These are phyloP conservation scores for Strigamia transsilvanica DNA, from an alignment of 2,888 invertebrate genomes.

Conservation along the genomic window DNA sequence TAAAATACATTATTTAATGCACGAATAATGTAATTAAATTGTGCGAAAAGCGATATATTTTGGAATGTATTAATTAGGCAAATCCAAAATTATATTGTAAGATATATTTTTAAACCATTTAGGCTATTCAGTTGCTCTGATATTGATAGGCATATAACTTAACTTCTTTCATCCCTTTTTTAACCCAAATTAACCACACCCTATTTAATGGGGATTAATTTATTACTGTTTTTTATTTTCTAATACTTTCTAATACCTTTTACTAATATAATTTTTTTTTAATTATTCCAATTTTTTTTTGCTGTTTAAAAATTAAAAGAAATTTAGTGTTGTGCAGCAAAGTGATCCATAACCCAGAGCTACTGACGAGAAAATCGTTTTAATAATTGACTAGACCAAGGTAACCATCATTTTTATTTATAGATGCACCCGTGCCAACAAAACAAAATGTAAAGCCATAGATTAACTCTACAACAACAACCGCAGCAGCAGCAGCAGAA, in stretches of 20 bases:
- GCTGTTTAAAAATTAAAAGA: too few species aligned
- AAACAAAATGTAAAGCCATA: neutral
- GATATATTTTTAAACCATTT: too few species aligned
- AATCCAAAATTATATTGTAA: too few species aligned
- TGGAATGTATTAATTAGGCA: too few species aligned
- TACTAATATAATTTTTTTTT: neutral
- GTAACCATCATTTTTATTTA: slow-evolving; percentile 3
- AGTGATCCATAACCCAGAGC: neutral
- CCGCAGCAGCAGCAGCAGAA: neutral
- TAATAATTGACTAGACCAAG: slow-evolving; percentile 3
- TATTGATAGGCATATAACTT: too few species aligned
- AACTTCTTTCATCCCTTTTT: too few species aligned
- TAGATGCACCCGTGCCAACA: neutral
- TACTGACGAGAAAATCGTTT: neutral
- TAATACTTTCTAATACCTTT: too few species aligned
- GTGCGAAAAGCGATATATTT: too few species aligned
- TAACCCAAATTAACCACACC: neutral
- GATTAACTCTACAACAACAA: neutral
- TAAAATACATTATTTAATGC: too few species aligned
- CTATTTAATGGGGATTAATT: neutral
- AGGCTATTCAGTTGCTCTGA: too few species aligned
- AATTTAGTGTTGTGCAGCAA: neutral
- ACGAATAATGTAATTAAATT: too few species aligned
- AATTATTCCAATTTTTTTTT: neutral
- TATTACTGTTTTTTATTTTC: neutral